Base-by-base conservation (phyloP, 2,113 vertebrate species). In the Rhinogobius similis region DNA sequence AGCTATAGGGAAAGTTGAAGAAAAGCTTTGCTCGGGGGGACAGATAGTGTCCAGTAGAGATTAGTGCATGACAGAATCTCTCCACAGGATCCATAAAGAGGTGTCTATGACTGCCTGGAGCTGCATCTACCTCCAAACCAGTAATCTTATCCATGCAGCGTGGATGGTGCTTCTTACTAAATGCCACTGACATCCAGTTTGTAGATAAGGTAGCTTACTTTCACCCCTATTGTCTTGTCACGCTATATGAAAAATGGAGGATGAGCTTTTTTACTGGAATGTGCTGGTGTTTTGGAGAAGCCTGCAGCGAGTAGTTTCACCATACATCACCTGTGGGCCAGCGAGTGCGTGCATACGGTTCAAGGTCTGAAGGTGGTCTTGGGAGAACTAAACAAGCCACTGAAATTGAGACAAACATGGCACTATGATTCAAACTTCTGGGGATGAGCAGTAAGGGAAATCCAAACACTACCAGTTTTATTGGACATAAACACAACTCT, bases 161-260 rank as follows among this genome's bases (percentile, higher is more conserved):
- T 79, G 10, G 21, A 71, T 63, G 52, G 67, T 73, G 70, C 73
- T 75, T 78, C 72, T 73, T 74, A 67, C 62, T 81, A 77, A 76
- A 77, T 29, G 16, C 16, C 55, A 67, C 62, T 32, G 76, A 80
- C 75, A 44, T n/a, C 9, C 69, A 81, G 82, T 88, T 88, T 77
- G 74, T 76, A 74, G 83, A 87, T 88, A 89, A 82, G 87, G 80
- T 86, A 67, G 76, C 71, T 84, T 86, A 86, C 86, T 85, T 88
- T 87, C 82, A 68, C 86, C 86, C 79, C 79, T 75, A 85, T 88
- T 90, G 86, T 88, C 72, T 82, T 86, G 86, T 89, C 86, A 89
- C 23, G 36, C 56, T 8, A 20, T 55, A 76, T 83, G 86, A 90
- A 72, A 84, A 87, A 88, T 88, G 74, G 77, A 56, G 70, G 65